Conservation (phyloP, 2,888 invertebrate genomes). For the Mayetiola destructor region DNA sequence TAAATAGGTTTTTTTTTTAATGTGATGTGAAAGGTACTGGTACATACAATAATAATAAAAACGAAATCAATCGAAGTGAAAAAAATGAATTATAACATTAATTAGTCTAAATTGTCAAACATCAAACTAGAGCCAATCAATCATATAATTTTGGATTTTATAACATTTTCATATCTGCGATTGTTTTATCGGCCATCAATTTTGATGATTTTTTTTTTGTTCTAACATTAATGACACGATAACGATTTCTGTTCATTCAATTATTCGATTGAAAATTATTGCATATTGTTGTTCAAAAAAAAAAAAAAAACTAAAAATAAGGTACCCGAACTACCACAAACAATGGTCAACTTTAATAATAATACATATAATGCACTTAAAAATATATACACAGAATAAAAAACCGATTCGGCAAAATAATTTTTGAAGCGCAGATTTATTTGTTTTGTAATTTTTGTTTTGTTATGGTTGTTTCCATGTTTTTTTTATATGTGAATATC, state of each 20-base stretch:
- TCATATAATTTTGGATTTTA: background rate
- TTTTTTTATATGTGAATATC: too few relatives aligned
- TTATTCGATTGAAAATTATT: background rate
- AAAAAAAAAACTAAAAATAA: conserved; percentile 3
- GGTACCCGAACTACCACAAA: too few relatives aligned
- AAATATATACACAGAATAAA: conserved; percentile 6
- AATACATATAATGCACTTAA: background rate
- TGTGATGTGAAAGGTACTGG: background rate
- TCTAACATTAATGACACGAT: background rate
- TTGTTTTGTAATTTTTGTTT: background rate
- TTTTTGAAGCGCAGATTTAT: background rate
- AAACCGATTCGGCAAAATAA: background rate
- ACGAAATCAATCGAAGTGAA: background rate
- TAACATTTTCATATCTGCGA: background rate
- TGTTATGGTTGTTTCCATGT: too few relatives aligned
- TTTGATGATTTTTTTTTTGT: background rate
- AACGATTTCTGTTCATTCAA: background rate
- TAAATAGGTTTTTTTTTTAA: background rate
- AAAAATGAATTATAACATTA: conserved; percentile 2
- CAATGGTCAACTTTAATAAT: too few relatives aligned
- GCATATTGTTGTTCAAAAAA: too few relatives aligned
- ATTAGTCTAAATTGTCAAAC: background rate
- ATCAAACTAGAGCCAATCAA: background rate
- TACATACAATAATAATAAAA: conserved; percentile 4
- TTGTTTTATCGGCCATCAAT: too few relatives aligned